Percentiles rank a stretch among this genome's conserved stretches.
Conservation (phyloP, 2,113 vertebrate genomes). For the Datnioides undecimradiatus region DNA sequence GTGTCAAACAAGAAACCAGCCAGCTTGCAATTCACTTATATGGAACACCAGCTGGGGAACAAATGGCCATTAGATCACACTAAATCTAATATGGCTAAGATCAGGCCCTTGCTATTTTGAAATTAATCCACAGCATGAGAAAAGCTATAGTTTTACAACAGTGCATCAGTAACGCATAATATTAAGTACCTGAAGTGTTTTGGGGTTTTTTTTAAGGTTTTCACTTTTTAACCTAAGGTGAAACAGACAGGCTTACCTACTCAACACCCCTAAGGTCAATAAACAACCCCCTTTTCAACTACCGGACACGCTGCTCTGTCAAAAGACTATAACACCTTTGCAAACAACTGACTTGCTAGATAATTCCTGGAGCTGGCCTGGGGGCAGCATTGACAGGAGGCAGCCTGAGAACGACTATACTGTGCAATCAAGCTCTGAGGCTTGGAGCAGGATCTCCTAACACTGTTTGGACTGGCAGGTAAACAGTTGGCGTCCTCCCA, state of each 20-base stretch:
- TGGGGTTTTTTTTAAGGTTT: not conserved
- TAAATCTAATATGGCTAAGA: not conserved
- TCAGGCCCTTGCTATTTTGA: no score
- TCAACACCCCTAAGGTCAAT: not conserved
- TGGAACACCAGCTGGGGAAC: not conserved
- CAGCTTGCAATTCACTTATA: not conserved
- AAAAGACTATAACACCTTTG: conserved; percentile 46
- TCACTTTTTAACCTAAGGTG: conserved; percentile 20
- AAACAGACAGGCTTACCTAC: conserved; percentile 18
- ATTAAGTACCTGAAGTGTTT: not conserved
- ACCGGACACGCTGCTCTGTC: conserved; percentile 14
- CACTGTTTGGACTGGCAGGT: conserved; percentile 65
- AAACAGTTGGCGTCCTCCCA: conserved; percentile 71
- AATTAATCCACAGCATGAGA: not conserved
- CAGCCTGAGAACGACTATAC: conserved; percentile 14
- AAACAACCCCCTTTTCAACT: not conserved
- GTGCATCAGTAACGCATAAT: not conserved
- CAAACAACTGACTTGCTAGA: conserved; percentile 56
- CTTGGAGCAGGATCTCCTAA: conserved; percentile 61
- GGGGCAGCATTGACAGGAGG: conserved; percentile 25
- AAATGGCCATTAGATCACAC: not conserved
- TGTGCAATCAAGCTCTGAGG: conserved; percentile 22
- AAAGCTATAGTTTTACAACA: not conserved
- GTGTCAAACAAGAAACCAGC: conserved; percentile 17
- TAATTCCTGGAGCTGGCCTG: conserved; percentile 25